A percentile compares a stretch with the other conserved stretches of the same genome.
phyloP scores from a whole-genome alignment of 2,113 vertebrate species.

The Peromyscus californicus region DNA sequence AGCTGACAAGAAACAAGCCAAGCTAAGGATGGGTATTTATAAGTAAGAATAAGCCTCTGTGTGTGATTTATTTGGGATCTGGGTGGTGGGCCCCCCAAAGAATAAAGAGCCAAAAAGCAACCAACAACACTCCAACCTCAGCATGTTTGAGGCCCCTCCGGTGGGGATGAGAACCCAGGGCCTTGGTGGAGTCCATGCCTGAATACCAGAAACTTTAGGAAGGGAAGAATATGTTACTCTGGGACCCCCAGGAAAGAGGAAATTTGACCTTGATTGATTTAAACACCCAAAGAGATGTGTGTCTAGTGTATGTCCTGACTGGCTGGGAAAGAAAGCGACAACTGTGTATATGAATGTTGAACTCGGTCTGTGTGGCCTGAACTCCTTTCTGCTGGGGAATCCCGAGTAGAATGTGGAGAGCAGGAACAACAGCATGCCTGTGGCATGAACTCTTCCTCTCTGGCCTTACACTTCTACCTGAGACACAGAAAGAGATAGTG shows the following conservation, averaged over 20 bases:
- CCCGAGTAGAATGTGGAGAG: background rate
- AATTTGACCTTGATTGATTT: background rate
- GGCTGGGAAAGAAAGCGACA: background rate
- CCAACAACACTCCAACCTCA: background rate
- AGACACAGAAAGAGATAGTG: rapidly evolving
- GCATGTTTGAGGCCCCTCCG: background rate
- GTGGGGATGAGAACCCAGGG: background rate
- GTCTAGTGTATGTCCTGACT: too few species aligned
- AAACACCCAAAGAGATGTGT: rapidly evolving
- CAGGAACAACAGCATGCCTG: rapidly evolving
- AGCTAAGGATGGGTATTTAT: too few species aligned
- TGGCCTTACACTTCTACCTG: background rate
- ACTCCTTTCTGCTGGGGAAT: background rate
- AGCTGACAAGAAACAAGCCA: too few species aligned
- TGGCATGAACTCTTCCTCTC: rapidly evolving
- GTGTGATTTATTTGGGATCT: too few species aligned
- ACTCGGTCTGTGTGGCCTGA: background rate
- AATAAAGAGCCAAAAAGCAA: too few species aligned
- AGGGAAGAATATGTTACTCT: background rate
- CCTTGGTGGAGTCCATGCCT: background rate
- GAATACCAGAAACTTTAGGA: background rate
- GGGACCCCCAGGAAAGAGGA: background rate
- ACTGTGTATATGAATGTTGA: rapidly evolving
- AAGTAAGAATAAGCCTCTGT: too few species aligned
- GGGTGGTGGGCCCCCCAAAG: too few species aligned